Conservation (phyloP, 64 coral and sea anemone genomes). For the Stylophora pistillata region DNA sequence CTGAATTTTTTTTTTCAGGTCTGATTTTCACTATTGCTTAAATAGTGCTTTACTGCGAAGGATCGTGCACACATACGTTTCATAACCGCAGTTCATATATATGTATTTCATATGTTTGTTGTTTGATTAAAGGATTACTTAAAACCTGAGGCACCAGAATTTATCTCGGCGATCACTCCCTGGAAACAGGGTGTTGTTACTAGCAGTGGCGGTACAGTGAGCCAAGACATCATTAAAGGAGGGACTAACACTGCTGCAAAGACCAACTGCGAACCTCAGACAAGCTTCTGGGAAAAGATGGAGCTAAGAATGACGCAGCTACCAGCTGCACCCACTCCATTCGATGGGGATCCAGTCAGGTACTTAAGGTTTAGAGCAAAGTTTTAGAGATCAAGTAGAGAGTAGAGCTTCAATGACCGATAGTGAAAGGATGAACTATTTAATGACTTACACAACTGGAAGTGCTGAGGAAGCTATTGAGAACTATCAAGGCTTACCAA, state of each 20-base stretch:
- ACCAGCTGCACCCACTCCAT: too few species aligned
- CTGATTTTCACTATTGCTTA: too few species aligned
- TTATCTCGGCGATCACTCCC: neutral
- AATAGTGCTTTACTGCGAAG: too few species aligned
- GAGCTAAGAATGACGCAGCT: slow-evolving; percentile 62
- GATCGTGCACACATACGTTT: too few species aligned
- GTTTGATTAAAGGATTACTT: neutral
- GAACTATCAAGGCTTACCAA: neutral
- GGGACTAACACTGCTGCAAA: neutral
- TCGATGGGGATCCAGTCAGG: too few species aligned
- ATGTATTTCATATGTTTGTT: too few species aligned
- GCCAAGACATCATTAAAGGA: neutral
- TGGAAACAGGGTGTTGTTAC: neutral
- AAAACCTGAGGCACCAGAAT: neutral
- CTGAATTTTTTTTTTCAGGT: too few species aligned
- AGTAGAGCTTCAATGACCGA: too few species aligned
- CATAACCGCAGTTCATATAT: too few species aligned
- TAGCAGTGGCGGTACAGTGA: neutral
- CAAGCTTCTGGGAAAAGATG: slow-evolving; percentile 65
- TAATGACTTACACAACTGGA: too few species aligned
- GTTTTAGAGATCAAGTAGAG: too few species aligned
- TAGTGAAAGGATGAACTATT: slow-evolving; percentile 20
- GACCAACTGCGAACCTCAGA: neutral
- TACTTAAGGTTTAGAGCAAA: too few species aligned
- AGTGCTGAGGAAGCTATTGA: neutral